Percentiles rank a stretch among this genome's conserved stretches.
Conservation (phyloP, 1,140 invertebrate species). For the Trinorchestia longiramus region DNA sequence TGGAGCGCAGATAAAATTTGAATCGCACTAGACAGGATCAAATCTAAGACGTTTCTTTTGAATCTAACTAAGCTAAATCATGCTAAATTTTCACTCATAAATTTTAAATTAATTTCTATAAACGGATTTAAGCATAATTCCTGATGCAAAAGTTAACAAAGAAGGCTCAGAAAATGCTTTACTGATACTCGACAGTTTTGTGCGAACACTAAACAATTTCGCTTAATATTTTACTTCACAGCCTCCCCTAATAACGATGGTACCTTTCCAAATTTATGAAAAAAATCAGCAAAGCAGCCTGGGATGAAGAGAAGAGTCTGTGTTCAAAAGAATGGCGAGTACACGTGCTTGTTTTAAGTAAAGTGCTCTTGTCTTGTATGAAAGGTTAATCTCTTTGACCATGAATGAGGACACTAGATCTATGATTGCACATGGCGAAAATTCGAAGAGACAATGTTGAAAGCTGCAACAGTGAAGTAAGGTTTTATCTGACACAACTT, state of each 20-base stretch:
- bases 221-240: background rate
- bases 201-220: background rate
- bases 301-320: background rate
- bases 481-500: background rate
- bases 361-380: background rate
- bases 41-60: background rate
- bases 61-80: background rate
- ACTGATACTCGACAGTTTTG: background rate
- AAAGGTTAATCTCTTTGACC: background rate
- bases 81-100: background rate
- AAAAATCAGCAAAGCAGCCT: background rate
- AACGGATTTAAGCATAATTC: too few relatives aligned
- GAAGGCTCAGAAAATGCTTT: background rate
- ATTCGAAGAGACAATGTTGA: background rate
- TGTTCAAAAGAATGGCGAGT: background rate
- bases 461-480: background rate
- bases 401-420: background rate
- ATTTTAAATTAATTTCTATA: background rate
- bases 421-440: background rate
- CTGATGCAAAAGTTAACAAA: background rate
- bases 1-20: background rate
- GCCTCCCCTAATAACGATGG: background rate
- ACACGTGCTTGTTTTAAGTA: background rate
- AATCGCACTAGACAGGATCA: background rate
- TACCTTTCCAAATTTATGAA: background rate